Base-by-base conservation (phyloP, 2,113 vertebrate genomes). In the Columba janthina region DNA sequence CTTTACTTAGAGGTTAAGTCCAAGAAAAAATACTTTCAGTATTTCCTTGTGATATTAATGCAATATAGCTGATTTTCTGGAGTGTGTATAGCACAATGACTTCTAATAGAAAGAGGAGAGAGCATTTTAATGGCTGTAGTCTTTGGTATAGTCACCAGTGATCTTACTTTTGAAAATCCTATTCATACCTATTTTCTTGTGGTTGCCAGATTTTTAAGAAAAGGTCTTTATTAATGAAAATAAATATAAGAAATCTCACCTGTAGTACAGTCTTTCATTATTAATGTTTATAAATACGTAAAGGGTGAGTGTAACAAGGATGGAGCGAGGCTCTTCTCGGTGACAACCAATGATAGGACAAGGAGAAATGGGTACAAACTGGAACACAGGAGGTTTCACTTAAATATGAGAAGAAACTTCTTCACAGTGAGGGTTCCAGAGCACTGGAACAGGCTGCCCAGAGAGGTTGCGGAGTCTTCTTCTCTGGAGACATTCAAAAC, bases 231-330 rank as follows among this genome's bases (percentile, higher is more conserved):
- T 28, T n/a, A 73, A 88, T 13, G 22, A 44, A 83, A 86, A 72
- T 3, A 66, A 73, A 42, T 1, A 2, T 51, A 61, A 65, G 8
- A 69, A 53, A 66, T 2, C 10, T 34, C 6, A 22, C 4, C 20
- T 51, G 6, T 2, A 46, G 42, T 32, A 57, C 3, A 31, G 1
- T 4, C 0, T 15, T 19, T 8, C 32, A 18, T 50, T 42, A 46
- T 46, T 46, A 46, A 46, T 46, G 44, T 46, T 46, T 46, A 46
- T 46, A 46, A 46, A 46, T 18, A 46, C 18, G 9, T 46, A 46
- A 46, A 46, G 18, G 44, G 44, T 46, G 18, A 46, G 44, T 19
- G 44, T 46, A 18, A 46, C 18, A 18, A 46, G 17, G 18, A 46
- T 14, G 18, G 44, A 46, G 44, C 18, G 17, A 46, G 44, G 44